Conservation (phyloP, 2,888 invertebrate genomes). For the Lepidocyrtoides sp. region DNA sequence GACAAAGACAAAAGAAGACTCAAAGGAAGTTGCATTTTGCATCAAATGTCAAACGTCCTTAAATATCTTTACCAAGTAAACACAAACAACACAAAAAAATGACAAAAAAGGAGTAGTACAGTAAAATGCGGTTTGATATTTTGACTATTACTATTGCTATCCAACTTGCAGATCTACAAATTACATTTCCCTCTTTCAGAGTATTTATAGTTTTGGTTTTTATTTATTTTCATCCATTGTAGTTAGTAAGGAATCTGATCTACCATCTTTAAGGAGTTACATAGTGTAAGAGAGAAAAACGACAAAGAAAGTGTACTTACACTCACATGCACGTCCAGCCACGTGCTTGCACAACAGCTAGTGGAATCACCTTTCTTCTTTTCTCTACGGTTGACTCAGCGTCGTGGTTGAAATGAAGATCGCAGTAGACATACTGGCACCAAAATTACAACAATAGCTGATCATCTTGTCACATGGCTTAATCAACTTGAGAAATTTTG, state of each 20-base stretch:
- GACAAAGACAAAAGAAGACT: background rate
- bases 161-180: background rate
- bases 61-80: no score
- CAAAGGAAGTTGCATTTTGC: background rate
- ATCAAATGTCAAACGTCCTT: slow-evolving; percentile 14
- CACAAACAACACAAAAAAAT: no score
- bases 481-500: slow-evolving; percentile 62
- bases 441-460: slow-evolving; percentile 6
- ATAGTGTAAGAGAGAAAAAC: background rate
- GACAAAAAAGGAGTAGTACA: no score
- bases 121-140: no score
- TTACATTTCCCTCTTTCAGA: no score
- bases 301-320: slow-evolving; percentile 64
- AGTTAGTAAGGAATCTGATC: no score
- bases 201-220: no score
- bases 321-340: slow-evolving; percentile 75
- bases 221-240: no score
- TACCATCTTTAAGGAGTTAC: no score
- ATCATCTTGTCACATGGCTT: slow-evolving; percentile 73
- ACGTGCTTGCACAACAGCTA: slow-evolving; percentile 70
- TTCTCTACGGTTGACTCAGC: slow-evolving; percentile 24
- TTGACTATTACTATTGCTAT: background rate
- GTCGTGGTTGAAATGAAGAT: background rate
- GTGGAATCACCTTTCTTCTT: slow-evolving; percentile 4
- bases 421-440: slow-evolving; percentile 13